Evolutionary conservation across 1,140 invertebrate genomes (phyloP).

Genomic region (Maconellicoccus hirsutus): DNA sequence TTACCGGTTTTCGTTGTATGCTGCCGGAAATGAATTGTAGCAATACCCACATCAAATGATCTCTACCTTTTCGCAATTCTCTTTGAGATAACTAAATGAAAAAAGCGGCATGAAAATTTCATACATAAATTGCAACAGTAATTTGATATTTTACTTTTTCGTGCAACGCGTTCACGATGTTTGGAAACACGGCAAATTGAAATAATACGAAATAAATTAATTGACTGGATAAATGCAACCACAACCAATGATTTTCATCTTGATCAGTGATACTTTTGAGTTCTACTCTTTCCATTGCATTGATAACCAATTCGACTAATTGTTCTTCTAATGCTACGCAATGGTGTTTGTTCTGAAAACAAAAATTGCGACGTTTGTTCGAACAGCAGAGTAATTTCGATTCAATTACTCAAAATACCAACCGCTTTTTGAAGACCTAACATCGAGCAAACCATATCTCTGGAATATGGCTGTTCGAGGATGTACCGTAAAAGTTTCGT

Average conservation of each 20-base stretch:
- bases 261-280: constrained; percentile 30
- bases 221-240: constrained; percentile 88
- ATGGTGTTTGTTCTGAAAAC: constrained; percentile 35
- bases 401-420: constrained; percentile 24
- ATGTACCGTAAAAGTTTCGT: constrained; percentile 78
- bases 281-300: constrained; percentile 85
- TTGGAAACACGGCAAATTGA: constrained; percentile 85
- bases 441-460: constrained; percentile 93
- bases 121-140: background rate
- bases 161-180: constrained; percentile 78
- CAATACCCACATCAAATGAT: constrained; percentile 93
- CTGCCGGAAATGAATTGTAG: constrained; percentile 93
- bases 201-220: constrained; percentile 92
- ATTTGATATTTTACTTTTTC: constrained; percentile 49
- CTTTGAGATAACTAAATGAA: constrained; percentile 50
- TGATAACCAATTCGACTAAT: constrained; percentile 78
- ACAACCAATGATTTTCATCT: constrained; percentile 62
- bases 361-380: background rate
- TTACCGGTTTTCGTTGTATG: constrained; percentile 84
- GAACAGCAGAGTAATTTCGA: background rate
- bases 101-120: background rate
- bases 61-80: constrained; percentile 75
- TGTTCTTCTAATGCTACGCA: constrained; percentile 86
- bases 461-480: constrained; percentile 86
- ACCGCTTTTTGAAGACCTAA: constrained; percentile 82